phyloP scores from a whole-genome alignment of 2,888 invertebrate genomes.

The Exocentrus adspersus region DNA sequence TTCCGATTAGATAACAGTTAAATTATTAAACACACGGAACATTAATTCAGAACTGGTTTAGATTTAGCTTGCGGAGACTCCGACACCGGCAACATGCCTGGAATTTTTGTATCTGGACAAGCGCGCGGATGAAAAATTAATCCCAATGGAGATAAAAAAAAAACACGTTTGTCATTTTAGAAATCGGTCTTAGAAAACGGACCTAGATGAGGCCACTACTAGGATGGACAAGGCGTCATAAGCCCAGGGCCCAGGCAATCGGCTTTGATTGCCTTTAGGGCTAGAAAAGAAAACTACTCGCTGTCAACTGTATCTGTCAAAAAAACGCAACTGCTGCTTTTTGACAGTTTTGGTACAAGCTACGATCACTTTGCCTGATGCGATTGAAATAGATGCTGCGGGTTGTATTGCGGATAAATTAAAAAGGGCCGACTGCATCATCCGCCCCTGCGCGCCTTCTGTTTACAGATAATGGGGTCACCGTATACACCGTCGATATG shows the following conservation, averaged over 20 bases:
- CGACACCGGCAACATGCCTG: slow-evolving; percentile 6
- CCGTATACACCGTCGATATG: slow-evolving; percentile 29
- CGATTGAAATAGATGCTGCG: slow-evolving; percentile 41
- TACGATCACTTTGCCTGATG: no score
- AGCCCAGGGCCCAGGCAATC: no score
- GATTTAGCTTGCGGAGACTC: slow-evolving; percentile 12
- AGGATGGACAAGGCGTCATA: no score
- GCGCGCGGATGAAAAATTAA: slow-evolving; percentile 1
- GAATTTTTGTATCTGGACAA: background rate
- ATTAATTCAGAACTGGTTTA: slow-evolving; percentile 15
- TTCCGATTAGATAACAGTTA: slow-evolving; percentile 19
- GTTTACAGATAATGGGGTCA: slow-evolving; percentile 46
- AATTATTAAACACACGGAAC: slow-evolving; percentile 20
- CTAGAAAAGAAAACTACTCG: no score
- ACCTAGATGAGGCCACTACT: no score
- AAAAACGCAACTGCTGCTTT: no score
- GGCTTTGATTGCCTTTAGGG: no score
- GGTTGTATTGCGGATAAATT: slow-evolving; percentile 40
- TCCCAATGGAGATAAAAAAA: no score
- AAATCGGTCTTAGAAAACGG: no score
- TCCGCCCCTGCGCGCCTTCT: slow-evolving; percentile 36
- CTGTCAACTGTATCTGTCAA: no score
- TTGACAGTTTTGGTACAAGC: no score
- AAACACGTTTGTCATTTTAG: no score
- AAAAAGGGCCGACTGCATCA: slow-evolving; percentile 32